Evolutionary conservation across 2,888 invertebrate species (phyloP).

Genomic region (Syritta pipiens): DNA sequence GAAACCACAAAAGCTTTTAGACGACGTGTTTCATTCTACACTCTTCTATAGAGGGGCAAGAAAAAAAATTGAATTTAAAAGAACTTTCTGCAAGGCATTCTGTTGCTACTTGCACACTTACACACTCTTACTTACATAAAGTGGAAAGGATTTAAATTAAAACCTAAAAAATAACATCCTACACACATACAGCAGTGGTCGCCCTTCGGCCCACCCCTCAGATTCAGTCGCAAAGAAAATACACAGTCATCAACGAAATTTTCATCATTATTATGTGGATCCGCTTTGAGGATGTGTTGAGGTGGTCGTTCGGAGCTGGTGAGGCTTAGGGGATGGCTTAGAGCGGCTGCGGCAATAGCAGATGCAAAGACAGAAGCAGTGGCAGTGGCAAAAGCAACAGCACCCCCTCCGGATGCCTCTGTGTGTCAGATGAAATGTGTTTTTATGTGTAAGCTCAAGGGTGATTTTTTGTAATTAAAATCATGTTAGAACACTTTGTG

Average conservation of each 20-base stretch:
- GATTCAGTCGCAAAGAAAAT: conserved; percentile 61
- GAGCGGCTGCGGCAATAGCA: conserved; percentile 25
- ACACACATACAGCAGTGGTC: conserved; percentile 41
- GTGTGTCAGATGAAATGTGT: conserved; percentile 63
- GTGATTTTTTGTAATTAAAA: conserved; percentile 69
- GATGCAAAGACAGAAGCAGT: too few relatives aligned
- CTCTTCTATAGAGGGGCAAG: conserved; percentile 22
- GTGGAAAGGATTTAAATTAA: conserved; percentile 68
- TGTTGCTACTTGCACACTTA: conserved; percentile 44
- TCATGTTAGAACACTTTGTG: conserved; percentile 68
- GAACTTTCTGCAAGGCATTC: conserved; percentile 52
- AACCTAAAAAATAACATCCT: conserved; percentile 63
- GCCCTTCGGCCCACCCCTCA: conserved; percentile 3
- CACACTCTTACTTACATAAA: conserved; percentile 59
- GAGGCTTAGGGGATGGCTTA: conserved; percentile 50
- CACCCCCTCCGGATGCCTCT: conserved; percentile 20
- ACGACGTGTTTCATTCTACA: conserved; percentile 61
- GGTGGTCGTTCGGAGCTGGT: conserved; percentile 41
- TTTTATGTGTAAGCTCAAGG: conserved; percentile 69
- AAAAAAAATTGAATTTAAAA: conserved; percentile 37
- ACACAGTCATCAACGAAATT: conserved; percentile 65
- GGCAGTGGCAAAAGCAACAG: background rate
- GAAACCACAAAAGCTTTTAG: conserved; percentile 66
- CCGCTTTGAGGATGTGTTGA: conserved; percentile 57
- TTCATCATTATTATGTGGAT: conserved; percentile 66